Conservation (phyloP, 2,113 vertebrate genomes). For the Perca schrenkii region DNA sequence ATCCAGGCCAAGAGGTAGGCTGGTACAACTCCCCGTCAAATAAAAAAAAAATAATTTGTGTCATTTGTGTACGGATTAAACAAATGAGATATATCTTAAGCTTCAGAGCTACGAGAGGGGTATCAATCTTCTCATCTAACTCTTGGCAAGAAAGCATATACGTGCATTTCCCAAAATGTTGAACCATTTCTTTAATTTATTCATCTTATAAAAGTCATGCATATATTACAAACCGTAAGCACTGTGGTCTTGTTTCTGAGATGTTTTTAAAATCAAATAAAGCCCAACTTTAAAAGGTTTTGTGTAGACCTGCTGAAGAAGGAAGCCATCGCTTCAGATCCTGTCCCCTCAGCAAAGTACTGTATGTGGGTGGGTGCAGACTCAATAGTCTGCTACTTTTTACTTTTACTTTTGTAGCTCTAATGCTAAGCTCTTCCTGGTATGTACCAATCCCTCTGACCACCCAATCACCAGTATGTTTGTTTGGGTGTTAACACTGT, state of each 20-base stretch:
- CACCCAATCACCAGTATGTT: slow-evolving; percentile 35
- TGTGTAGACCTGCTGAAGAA: background rate
- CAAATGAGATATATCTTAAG: background rate
- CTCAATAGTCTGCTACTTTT: background rate
- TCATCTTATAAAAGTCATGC: background rate
- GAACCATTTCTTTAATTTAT: background rate
- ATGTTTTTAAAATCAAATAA: background rate
- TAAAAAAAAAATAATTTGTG: background rate
- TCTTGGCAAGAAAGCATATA: background rate
- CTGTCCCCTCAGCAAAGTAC: background rate
- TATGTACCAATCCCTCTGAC: slow-evolving; percentile 17
- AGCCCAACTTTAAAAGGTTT: background rate
- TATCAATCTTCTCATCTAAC: background rate
- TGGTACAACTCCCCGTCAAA: background rate
- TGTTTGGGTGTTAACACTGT: slow-evolving; percentile 54
- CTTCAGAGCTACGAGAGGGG: background rate
- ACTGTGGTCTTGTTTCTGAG: background rate
- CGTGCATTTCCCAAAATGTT: background rate
- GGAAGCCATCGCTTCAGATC: slow-evolving; percentile 3
- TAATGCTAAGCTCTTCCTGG: slow-evolving; percentile 40
- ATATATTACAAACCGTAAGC: background rate
- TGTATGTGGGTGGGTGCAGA: background rate
- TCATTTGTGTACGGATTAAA: background rate
- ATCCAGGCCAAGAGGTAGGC: background rate
- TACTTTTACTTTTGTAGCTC: background rate